Conservation (phyloP, 2,888 invertebrate genomes). For the Rhingia rostrata region DNA sequence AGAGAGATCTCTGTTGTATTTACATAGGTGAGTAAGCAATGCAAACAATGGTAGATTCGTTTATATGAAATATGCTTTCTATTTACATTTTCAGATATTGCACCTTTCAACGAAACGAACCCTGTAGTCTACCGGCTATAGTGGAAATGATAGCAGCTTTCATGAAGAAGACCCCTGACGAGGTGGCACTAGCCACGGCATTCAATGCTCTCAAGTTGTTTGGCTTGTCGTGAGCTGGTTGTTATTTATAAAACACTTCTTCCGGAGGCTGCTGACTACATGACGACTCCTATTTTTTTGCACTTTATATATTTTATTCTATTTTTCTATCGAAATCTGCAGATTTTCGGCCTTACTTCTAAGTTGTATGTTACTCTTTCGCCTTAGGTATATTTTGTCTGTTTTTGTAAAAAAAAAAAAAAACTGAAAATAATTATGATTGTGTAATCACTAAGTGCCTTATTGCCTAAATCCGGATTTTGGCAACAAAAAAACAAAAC, state of each 20-base stretch:
- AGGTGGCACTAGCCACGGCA: conserved; percentile 94
- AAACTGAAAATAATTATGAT: conserved; percentile 43
- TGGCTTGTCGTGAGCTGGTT: conserved; percentile 88
- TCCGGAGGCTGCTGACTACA: conserved; percentile 54
- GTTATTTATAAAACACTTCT: conserved; percentile 27
- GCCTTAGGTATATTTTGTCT: conserved; percentile 45
- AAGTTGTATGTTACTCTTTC: conserved; percentile 34
- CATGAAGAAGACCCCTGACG: conserved; percentile 92
- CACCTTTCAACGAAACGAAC: conserved; percentile 98
- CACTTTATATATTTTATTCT: conserved; percentile 9
- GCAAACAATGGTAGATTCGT: neutral
- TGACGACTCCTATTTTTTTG: conserved; percentile 57
- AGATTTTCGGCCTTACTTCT: conserved; percentile 66
- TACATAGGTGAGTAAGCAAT: conserved; percentile 80
- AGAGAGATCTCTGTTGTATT: conserved; percentile 86
- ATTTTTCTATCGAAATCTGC: conserved; percentile 65
- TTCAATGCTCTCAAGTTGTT: conserved; percentile 96
- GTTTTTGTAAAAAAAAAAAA: neutral
- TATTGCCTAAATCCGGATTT: conserved; percentile 71
- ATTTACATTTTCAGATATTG: conserved; percentile 86
- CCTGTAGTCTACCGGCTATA: conserved; percentile 95
- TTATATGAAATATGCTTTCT: neutral
- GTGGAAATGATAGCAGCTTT: conserved; percentile 97
- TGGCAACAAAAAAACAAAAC: conserved; percentile 52
- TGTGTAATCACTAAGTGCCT: conserved; percentile 68